Evolutionary conservation across 2,888 invertebrate species (phyloP).

Genomic region (Eretmocerus hayati): DNA sequence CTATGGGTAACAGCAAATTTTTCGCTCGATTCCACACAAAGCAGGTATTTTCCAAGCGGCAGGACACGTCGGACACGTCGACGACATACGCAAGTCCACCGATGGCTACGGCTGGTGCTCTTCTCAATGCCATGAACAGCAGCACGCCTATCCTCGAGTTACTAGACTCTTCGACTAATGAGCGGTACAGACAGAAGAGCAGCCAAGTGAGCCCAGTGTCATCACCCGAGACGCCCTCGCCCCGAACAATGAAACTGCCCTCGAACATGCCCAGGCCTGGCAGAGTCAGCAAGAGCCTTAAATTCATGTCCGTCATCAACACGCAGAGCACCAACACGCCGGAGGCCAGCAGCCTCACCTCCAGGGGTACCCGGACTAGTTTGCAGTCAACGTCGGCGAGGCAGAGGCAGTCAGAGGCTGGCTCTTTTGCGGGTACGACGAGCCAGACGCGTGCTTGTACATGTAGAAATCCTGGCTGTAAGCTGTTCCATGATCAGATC

Average conservation of each 20-base stretch:
- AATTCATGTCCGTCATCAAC: slow-evolving; percentile 12
- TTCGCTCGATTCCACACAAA: slow-evolving; percentile 20
- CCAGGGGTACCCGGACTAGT: not conserved
- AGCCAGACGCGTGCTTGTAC: slow-evolving; percentile 23
- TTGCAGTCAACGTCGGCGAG: not conserved
- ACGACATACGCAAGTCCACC: slow-evolving; percentile 43
- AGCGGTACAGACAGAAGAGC: slow-evolving; percentile 24
- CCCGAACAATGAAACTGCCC: slow-evolving; percentile 37
- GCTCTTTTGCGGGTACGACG: not conserved
- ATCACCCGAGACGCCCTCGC: slow-evolving; percentile 43
- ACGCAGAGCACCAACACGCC: not conserved
- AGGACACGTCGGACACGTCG: slow-evolving; percentile 39
- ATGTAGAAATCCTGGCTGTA: slow-evolving; percentile 36
- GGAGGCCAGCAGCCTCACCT: not conserved
- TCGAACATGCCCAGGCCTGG: slow-evolving; percentile 35
- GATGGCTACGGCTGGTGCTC: slow-evolving; percentile 23
- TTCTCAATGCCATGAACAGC: slow-evolving; percentile 23
- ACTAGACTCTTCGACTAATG: slow-evolving; percentile 34
- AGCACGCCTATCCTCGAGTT: slow-evolving; percentile 39
- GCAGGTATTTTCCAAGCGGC: slow-evolving; percentile 25
- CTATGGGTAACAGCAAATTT: slow-evolving; percentile 12
- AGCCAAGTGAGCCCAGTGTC: slow-evolving; percentile 40
- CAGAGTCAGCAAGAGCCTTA: slow-evolving; percentile 28
- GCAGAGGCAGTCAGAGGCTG: too few relatives aligned
- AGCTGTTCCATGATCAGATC: slow-evolving; percentile 28